These are phyloP conservation scores for Semibalanus balanoides DNA, from an alignment of 1,140 invertebrate genomes.

Conservation along the genomic window DNA sequence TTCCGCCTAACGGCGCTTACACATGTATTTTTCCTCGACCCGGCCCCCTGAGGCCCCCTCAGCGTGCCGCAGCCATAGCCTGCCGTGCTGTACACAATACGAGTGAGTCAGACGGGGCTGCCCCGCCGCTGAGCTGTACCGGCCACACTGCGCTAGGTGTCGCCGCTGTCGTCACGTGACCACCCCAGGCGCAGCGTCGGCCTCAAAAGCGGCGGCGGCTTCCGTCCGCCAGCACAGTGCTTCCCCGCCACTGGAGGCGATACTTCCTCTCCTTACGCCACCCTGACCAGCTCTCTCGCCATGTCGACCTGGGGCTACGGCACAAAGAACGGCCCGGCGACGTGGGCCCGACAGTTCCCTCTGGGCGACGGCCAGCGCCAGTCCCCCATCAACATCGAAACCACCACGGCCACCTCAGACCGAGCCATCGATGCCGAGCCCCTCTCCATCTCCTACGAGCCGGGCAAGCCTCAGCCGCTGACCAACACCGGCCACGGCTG, in stretches of 20 bases:
- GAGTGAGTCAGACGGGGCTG: too few relatives aligned
- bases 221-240: background rate
- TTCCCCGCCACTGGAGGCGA: background rate
- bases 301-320: background rate
- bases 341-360: conserved; percentile 27
- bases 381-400: conserved; percentile 31
- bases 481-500: conserved; percentile 1
- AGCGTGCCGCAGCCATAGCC: too few relatives aligned
- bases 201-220: background rate
- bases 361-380: conserved; percentile 28
- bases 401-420: conserved; percentile 21
- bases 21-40: too few relatives aligned
- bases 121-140: too few relatives aligned
- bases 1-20: too few relatives aligned
- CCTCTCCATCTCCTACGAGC: background rate
- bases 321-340: conserved; percentile 24
- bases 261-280: too few relatives aligned
- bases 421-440: conserved; percentile 12
- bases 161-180: background rate
- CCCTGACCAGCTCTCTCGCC: too few relatives aligned
- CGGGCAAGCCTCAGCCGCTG: background rate
- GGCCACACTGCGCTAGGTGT: background rate
- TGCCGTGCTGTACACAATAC: too few relatives aligned
- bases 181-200: too few relatives aligned
- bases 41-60: too few relatives aligned